Percentiles rank a stretch among this genome's conserved stretches.
Evolutionary conservation across 1,140 invertebrate genomes (phyloP).

Genomic region (Lepidurus apus): DNA sequence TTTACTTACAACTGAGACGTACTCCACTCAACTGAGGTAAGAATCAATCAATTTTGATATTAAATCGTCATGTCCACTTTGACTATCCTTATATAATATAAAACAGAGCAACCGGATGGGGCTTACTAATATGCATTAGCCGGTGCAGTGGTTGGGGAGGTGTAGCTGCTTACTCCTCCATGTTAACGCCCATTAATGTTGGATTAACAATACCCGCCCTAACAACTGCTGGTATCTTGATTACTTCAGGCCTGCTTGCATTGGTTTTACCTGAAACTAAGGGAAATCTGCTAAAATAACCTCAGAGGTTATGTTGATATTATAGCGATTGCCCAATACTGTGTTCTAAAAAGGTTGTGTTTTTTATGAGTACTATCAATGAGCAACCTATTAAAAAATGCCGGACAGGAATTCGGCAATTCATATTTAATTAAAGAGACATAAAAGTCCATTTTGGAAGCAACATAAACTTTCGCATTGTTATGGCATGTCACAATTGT

Average conservation of each 20-base stretch:
- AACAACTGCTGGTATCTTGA: not conserved
- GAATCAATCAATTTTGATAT: not conserved
- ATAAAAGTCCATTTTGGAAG: not conserved
- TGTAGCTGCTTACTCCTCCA: slow-evolving; percentile 29
- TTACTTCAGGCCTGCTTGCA: not conserved
- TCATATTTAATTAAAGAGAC: too few relatives aligned
- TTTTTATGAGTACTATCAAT: not conserved
- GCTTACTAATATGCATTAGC: slow-evolving; percentile 45
- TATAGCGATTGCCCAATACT: not conserved
- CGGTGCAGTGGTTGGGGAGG: slow-evolving; percentile 47
- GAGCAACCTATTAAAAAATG: not conserved
- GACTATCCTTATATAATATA: slow-evolving; percentile 12
- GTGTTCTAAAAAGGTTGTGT: not conserved
- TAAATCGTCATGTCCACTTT: slow-evolving; percentile 1
- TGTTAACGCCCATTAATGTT: slow-evolving; percentile 13
- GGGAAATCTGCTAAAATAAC: not conserved
- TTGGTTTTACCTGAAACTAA: not conserved
- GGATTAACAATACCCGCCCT: not conserved
- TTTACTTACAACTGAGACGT: slow-evolving; percentile 49
- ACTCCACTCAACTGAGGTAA: slow-evolving; percentile 51
- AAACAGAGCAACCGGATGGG: slow-evolving; percentile 49
- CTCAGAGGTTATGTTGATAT: not conserved
- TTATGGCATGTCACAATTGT: not conserved
- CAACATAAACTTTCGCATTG: not conserved
- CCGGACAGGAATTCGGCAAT: too few relatives aligned